phyloP scores from a whole-genome alignment of 2,888 invertebrate species.

The Eledona agricola region DNA sequence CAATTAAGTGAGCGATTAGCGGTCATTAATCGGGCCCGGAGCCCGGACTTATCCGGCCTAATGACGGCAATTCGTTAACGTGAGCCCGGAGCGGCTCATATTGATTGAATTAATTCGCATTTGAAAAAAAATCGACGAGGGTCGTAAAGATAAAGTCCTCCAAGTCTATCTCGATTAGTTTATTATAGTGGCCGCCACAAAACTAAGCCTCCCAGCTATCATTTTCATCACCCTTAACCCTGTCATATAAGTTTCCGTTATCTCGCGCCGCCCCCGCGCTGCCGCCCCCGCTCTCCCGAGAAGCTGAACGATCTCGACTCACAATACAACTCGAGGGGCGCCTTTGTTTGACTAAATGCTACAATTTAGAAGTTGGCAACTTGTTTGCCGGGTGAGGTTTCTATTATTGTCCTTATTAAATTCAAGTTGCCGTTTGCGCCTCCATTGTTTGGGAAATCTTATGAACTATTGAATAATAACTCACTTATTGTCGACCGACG shows the following conservation, averaged over 20 bases:
- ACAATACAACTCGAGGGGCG: conserved; percentile 59
- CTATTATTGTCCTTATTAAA: conserved; percentile 63
- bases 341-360: conserved; percentile 63
- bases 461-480: conserved; percentile 62
- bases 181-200: conserved; percentile 57
- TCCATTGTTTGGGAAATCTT: conserved; percentile 62
- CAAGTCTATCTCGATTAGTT: conserved; percentile 56
- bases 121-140: conserved; percentile 21
- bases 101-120: conserved; percentile 36
- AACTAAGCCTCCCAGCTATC: conserved; percentile 60
- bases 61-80: conserved; percentile 39
- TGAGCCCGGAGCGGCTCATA: conserved; percentile 31
- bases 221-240: conserved; percentile 64
- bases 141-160: conserved; percentile 39
- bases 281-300: conserved; percentile 40
- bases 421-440: conserved; percentile 62
- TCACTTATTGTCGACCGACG: conserved; percentile 48
- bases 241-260: conserved; percentile 64
- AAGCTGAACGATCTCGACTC: conserved; percentile 51
- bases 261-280: conserved; percentile 49
- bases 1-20: conserved; percentile 44
- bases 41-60: conserved; percentile 40
- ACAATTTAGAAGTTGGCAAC: conserved; percentile 63
- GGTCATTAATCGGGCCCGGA: conserved; percentile 41
- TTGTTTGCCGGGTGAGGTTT: conserved; percentile 61